Conservation (phyloP, 2,797 vertebrate species). For the Oophaga sylvatica region DNA sequence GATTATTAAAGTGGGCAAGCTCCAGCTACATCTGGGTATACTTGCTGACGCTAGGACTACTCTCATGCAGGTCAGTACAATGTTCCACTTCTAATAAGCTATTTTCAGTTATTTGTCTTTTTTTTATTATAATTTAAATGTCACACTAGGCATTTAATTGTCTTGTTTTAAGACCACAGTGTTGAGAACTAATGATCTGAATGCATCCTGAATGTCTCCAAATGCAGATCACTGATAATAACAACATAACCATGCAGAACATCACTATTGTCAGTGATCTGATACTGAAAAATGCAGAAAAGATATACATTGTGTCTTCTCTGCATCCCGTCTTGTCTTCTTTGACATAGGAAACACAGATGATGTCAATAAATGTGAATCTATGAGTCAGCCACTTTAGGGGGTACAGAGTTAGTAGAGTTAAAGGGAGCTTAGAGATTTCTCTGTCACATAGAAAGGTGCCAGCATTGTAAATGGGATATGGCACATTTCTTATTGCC, state of each 20-base stretch:
- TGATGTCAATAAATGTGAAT: too few relatives aligned
- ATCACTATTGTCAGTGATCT: neutral
- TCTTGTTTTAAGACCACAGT: too few relatives aligned
- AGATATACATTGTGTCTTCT: neutral
- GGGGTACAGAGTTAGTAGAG: too few relatives aligned
- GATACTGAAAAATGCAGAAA: neutral
- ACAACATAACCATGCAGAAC: too few relatives aligned
- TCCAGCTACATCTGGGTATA: conserved; percentile 83
- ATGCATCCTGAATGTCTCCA: neutral
- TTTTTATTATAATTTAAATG: neutral
- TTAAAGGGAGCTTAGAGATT: too few relatives aligned
- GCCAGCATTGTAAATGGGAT: too few relatives aligned
- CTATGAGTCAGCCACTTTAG: too few relatives aligned
- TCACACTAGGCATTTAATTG: neutral
- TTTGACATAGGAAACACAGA: too few relatives aligned
- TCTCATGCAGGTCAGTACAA: conserved; percentile 82
- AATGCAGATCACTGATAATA: neutral
- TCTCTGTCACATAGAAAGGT: too few relatives aligned
- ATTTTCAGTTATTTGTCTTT: neutral
- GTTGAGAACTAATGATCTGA: too few relatives aligned
- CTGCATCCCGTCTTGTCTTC: too few relatives aligned
- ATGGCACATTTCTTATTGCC: too few relatives aligned
- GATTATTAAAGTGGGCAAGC: conserved; percentile 89
- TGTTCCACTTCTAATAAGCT: neutral
- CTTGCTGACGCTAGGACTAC: conserved; percentile 80